Evolutionary conservation across 2,113 vertebrate species (phyloP).

Genomic region (Lophura nycthemera): DNA sequence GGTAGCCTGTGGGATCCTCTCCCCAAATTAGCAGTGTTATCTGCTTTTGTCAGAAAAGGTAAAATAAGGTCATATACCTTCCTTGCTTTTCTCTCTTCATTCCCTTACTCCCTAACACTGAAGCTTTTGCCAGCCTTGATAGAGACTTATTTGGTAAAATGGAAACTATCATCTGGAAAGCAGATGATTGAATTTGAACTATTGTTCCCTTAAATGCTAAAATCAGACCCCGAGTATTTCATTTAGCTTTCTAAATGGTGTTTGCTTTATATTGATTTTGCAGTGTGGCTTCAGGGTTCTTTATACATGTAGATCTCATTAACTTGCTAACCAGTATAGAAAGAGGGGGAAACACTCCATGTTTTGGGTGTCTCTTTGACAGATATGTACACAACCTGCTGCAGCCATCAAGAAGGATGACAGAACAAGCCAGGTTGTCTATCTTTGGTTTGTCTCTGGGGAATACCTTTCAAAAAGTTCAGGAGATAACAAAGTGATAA

Average conservation of each 20-base stretch:
- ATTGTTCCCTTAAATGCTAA: conserved; percentile 30
- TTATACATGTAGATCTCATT: conserved; percentile 35
- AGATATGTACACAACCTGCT: background rate
- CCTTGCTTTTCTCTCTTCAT: background rate
- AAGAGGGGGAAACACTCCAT: background rate
- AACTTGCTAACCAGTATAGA: background rate
- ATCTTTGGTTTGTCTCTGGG: background rate
- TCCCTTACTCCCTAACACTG: background rate
- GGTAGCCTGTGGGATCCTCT: background rate
- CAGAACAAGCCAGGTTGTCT: background rate
- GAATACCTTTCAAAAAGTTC: background rate
- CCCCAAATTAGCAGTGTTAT: background rate
- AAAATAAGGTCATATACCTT: conserved; percentile 3
- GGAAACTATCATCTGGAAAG: conserved; percentile 11
- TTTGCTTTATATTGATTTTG: conserved; percentile 64
- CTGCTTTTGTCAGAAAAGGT: background rate
- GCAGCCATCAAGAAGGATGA: background rate
- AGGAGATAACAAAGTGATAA: background rate
- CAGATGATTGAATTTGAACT: background rate
- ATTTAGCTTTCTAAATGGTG: conserved; percentile 44
- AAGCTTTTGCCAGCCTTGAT: background rate
- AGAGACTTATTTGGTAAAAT: background rate
- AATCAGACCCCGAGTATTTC: conserved; percentile 40
- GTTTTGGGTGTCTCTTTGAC: background rate
- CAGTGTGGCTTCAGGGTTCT: conserved; percentile 21